Percentiles rank a stretch among this genome's conserved stretches.
phyloP scores from a whole-genome alignment of 1,140 invertebrate genomes.

The Bathynomus jamesi region DNA sequence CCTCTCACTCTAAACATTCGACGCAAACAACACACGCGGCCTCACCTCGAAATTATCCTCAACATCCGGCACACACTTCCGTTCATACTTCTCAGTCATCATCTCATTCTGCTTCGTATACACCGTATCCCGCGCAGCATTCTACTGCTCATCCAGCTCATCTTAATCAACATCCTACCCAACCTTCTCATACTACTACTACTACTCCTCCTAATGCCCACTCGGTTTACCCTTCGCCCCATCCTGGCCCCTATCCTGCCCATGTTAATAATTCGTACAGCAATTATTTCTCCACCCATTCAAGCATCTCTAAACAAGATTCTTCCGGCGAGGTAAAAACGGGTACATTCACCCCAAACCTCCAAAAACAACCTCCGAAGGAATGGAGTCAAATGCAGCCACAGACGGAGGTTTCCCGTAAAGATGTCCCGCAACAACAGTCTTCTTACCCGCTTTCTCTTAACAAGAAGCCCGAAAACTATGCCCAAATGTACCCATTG shows the following conservation, averaged over 20 bases:
- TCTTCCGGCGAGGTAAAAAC: no score
- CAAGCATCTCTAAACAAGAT: no score
- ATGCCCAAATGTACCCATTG: neutral
- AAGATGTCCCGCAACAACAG: no score
- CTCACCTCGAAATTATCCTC: neutral
- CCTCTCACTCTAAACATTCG: neutral
- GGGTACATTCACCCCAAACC: no score
- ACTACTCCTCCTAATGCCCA: neutral
- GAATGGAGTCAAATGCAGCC: no score
- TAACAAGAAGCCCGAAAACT: no score
- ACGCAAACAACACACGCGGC: neutral
- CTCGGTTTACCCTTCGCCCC: neutral
- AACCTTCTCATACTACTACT: neutral
- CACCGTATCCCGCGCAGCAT: neutral
- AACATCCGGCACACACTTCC: neutral
- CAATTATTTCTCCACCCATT: no score
- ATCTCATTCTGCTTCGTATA: neutral
- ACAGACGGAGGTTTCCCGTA: no score
- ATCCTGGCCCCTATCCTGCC: neutral
- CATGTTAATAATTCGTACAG: no score
- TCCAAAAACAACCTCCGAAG: no score
- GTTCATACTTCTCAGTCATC: slow-evolving; percentile 2
- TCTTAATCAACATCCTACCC: slow-evolving; percentile 7
- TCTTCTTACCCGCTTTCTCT: no score
- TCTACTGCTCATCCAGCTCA: slow-evolving; percentile 1